Conservation (phyloP, 2,888 invertebrate species). For the Camponotus fellah region DNA sequence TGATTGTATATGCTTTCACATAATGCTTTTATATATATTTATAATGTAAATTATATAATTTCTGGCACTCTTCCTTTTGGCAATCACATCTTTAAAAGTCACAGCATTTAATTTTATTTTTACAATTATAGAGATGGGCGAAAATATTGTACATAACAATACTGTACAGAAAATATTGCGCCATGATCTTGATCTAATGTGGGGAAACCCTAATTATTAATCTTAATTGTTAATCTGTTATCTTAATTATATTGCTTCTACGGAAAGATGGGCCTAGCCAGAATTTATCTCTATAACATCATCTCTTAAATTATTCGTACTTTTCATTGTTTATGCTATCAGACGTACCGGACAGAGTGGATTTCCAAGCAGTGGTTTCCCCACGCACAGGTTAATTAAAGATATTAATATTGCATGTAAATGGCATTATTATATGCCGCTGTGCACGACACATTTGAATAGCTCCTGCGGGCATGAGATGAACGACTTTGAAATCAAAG, state of each 20-base stretch:
- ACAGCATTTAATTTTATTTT: neutral
- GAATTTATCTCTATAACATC: slow-evolving; percentile 21
- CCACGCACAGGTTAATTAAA: slow-evolving; percentile 87
- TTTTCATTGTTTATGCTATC: slow-evolving; percentile 76
- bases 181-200: slow-evolving; percentile 3
- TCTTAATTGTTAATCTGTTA: neutral
- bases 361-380: slow-evolving; percentile 85
- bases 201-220: slow-evolving; percentile 11
- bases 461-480: slow-evolving; percentile 74
- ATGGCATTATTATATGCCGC: slow-evolving; percentile 75
- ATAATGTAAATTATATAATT: slow-evolving; percentile 21
- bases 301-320: slow-evolving; percentile 64
- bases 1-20: neutral
- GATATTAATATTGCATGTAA: slow-evolving; percentile 82
- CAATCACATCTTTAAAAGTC: slow-evolving; percentile 48
- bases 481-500: slow-evolving; percentile 73
- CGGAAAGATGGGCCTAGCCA: slow-evolving; percentile 55
- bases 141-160: neutral
- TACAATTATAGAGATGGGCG: neutral
- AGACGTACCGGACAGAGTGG: slow-evolving; percentile 87
- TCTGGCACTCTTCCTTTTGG: slow-evolving; percentile 20
- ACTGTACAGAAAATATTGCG: neutral
- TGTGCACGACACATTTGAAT: slow-evolving; percentile 78
- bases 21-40: neutral
- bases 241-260: slow-evolving; percentile 51